Evolutionary conservation across 2,888 invertebrate genomes (phyloP).

Genomic region (Hydropsyche betteni): DNA sequence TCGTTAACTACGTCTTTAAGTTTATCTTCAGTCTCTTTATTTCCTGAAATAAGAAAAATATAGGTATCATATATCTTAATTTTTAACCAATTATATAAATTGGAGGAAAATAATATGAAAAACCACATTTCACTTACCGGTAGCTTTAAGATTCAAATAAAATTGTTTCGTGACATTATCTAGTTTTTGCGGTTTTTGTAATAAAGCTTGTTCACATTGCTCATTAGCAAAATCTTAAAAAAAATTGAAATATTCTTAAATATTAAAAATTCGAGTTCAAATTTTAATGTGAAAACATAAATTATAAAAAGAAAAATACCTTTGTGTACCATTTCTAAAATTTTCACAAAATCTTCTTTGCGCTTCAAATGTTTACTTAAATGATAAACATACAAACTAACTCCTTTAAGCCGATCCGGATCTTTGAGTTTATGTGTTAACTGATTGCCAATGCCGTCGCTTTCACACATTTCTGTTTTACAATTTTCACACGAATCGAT

Average conservation of each 20-base stretch:
- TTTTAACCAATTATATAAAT: not conserved
- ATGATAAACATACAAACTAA: constrained; percentile 57
- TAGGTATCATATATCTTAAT: not conserved
- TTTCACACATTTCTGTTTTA: not conserved
- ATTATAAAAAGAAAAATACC: constrained; percentile 55
- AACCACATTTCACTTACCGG: constrained; percentile 31
- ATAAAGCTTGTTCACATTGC: constrained; percentile 46
- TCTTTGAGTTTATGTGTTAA: constrained; percentile 31
- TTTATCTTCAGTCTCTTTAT: constrained; percentile 5
- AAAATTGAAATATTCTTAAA: not conserved
- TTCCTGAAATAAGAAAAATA: not conserved
- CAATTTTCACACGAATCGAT: not conserved
- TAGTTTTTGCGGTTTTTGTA: constrained; percentile 49
- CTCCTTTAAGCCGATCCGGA: constrained; percentile 52
- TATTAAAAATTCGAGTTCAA: not conserved
- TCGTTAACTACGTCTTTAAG: not conserved
- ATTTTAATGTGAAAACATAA: not conserved
- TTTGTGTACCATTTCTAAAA: constrained; percentile 64
- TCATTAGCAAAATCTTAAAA: constrained; percentile 49
- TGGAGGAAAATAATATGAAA: too few species aligned
- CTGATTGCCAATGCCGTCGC: constrained; percentile 34
- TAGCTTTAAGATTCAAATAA: constrained; percentile 41
- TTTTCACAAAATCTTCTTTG: constrained; percentile 59
- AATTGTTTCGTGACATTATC: constrained; percentile 48
- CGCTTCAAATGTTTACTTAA: constrained; percentile 60